Base-by-base conservation (phyloP, 1,140 invertebrate genomes). In the Elymnias hypermnestra region DNA sequence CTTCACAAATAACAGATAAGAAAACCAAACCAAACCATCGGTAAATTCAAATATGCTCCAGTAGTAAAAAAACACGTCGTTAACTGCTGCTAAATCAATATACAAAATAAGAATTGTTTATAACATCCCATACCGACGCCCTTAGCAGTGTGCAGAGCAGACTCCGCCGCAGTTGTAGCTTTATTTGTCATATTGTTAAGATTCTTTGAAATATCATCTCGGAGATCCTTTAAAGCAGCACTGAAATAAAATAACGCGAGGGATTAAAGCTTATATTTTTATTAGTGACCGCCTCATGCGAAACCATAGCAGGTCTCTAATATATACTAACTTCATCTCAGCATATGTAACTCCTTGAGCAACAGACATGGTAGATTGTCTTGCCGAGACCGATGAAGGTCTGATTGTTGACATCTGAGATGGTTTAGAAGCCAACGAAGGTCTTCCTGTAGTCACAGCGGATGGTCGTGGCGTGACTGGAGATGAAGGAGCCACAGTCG, bases 151-250 rank as follows among this genome's bases (percentile, higher is more conserved):
- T 50, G 46, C 2, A 53, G 25, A 0, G 70, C 70, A 8, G 26
- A 59, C 9, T 76, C 75, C 0, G 64, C 70, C 0, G 61, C 10
- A 1, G 36, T 7, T 3, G 48, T 46, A 5, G 72, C 65, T 19
- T 56, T 61, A 0, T 23, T 41, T 0, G 54, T 65, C 48, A 72
- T 50, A 0, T 2, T 29, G 6, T 47, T 40, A 29, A 73, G 57
- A 0, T 48, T 36, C 22, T 58, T 66, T 0, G 25, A 49, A 18
- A 77, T 5, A 1, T 68, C 61, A 8, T 56, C 54, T 53, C 13
- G 62, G 22, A 41, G 17, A 2, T 18, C 38, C 14, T 23, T 21
- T 12, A 58, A 10, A 8, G 51, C 46, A n/a, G 22, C 33, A 6
- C 31, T 33, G 31, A 5, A 33, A 33, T 3, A 33, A 33, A 1